Conservation (phyloP, 2,113 vertebrate genomes). For the Origma solitaria region DNA sequence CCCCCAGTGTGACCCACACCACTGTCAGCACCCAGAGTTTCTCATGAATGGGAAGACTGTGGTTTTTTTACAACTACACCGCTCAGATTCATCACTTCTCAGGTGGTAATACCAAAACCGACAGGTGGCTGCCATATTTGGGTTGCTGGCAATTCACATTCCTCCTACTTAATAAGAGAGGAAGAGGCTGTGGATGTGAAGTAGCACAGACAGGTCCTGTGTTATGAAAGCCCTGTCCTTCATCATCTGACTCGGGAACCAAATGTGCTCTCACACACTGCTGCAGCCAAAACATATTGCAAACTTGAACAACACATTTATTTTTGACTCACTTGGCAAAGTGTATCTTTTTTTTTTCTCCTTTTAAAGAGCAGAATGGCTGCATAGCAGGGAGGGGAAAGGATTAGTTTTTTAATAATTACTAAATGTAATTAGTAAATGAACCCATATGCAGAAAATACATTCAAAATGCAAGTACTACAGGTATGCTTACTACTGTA, state of each 20-base stretch:
- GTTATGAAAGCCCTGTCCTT: slow-evolving; percentile 30
- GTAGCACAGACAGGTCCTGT: slow-evolving; percentile 24
- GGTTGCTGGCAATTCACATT: slow-evolving; percentile 35
- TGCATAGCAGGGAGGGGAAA: neutral
- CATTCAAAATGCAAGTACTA: neutral
- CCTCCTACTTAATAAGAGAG: slow-evolving; percentile 59
- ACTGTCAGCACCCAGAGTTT: neutral
- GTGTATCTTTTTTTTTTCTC: neutral
- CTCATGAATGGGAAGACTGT: slow-evolving; percentile 55
- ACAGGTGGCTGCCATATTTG: slow-evolving; percentile 62
- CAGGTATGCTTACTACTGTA: neutral
- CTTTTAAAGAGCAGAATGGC: neutral
- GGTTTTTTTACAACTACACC: neutral
- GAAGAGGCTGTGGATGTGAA: slow-evolving; percentile 27
- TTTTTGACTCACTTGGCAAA: slow-evolving; percentile 51
- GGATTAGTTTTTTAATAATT: neutral
- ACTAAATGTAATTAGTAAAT: neutral
- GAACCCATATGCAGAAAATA: neutral
- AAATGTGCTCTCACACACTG: slow-evolving; percentile 45
- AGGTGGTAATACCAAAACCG: slow-evolving; percentile 17
- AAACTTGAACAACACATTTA: slow-evolving; percentile 46
- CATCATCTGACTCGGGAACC: slow-evolving; percentile 42
- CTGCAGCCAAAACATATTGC: slow-evolving; percentile 44
- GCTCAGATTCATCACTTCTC: neutral
- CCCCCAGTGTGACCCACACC: neutral